Evolutionary conservation across 2,888 invertebrate species (phyloP), one percentile per base, ranked within the genome.

Genomic region (Rhagophthalmus giganteus): DNA sequence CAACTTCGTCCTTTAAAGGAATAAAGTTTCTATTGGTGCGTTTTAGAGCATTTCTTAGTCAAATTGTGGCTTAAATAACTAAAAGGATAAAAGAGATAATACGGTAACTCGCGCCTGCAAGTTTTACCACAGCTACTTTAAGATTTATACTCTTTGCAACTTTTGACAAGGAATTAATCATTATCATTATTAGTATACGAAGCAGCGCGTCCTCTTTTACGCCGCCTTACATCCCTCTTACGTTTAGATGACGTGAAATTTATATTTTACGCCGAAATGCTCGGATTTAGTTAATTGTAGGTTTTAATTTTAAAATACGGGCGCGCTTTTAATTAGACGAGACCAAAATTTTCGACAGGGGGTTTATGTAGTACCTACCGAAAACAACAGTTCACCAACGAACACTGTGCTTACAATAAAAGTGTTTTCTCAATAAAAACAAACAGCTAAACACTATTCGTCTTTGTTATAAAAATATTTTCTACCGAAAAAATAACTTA

Each of bases 11-110:
- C 51, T 56, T n/a, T 58, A 59, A 60, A 62, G 62, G 58, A 65
- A 61, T 61, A 66, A 65, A 65, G 65, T 64, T 63, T 58, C 60
- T 65, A 60, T 63, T 55, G 56, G 49, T 51, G 56, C 58, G 58
- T 63, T 59, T 61, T 60, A 60, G 58, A 62, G 41, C 35, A 52
- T 51, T 52, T 52, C 62, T 59, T 53, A 38, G 20, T 44, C 30
- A 44, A 48, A 63, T 54, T 53, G 58, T 54, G 54, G 59, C 54
- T 61, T 62, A 62, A 62, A 61, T 62, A 63, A 61, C 51, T 58
- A 58, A 59, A 59, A 55, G 54, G 49, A 48, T 42, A 48, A 39
- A 37, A 42, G 48, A 53, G 53, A 47, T 53, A 44, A 44, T 48
- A 39, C 48, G 28, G 39, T 34, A 48, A 44, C 42, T 41, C 39